A percentile compares a stretch with the other conserved stretches of the same genome.
Conservation (phyloP, 2,888 invertebrate species). For the Tetragonula carbonaria region DNA sequence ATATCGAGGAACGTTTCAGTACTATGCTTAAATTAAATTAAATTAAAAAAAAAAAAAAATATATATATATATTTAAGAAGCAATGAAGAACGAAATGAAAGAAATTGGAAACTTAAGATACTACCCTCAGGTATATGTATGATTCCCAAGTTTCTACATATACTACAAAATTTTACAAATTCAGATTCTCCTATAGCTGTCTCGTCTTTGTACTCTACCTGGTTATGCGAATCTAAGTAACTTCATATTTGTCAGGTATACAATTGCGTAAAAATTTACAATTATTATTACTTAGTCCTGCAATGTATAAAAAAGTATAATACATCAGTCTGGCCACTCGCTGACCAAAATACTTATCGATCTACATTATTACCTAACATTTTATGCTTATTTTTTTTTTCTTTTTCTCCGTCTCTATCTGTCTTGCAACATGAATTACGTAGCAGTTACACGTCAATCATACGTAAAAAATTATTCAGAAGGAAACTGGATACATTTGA, state of each 20-base stretch:
- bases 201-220: conserved; percentile 78
- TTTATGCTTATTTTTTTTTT: conserved; percentile 36
- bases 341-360: conserved; percentile 69
- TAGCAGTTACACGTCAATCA: not conserved
- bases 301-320: conserved; percentile 81
- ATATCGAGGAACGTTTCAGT: conserved; percentile 50
- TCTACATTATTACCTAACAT: conserved; percentile 53
- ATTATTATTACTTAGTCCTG: conserved; percentile 76
- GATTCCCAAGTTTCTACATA: conserved; percentile 70
- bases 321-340: conserved; percentile 82
- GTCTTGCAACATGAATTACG: not conserved
- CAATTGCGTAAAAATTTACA: conserved; percentile 77
- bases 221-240: conserved; percentile 72
- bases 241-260: conserved; percentile 75
- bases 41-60: conserved; percentile 10
- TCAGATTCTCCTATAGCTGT: conserved; percentile 70
- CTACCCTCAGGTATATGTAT: conserved; percentile 72
- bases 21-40: conserved; percentile 48
- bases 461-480: conserved; percentile 31
- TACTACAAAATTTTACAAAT: conserved; percentile 79
- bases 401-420: conserved; percentile 17
- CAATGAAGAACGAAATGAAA: conserved; percentile 48
- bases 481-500: conserved; percentile 9
- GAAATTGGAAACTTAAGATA: conserved; percentile 53
- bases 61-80: conserved; percentile 49